A percentile compares a stretch with the other conserved stretches of the same genome.
Conservation (phyloP, 2,888 invertebrate species). For the Drosophila meridiana region DNA sequence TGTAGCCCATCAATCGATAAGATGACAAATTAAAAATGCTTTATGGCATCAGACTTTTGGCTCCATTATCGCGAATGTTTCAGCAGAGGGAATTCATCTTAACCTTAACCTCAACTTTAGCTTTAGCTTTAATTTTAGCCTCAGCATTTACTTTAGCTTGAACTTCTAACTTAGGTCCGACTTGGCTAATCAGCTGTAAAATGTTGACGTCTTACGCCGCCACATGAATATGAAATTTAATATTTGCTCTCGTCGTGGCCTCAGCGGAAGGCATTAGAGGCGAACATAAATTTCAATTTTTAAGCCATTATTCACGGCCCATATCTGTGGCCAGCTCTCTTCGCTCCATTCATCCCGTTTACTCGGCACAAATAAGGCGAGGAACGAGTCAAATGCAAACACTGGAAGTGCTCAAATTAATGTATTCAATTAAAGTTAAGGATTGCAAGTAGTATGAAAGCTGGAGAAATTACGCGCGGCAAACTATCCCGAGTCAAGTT, state of each 20-base stretch:
- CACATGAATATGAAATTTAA: constrained; percentile 15
- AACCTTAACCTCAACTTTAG: background rate
- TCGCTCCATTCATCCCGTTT: background rate
- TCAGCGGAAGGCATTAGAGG: constrained; percentile 15
- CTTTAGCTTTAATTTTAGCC: background rate
- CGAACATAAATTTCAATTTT: constrained; percentile 60
- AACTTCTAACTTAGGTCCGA: constrained; percentile 1
- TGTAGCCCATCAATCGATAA: constrained; percentile 51
- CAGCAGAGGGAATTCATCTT: background rate
- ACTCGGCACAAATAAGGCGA: constrained; percentile 5
- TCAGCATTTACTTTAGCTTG: background rate
- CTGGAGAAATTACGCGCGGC: background rate
- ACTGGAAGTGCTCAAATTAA: constrained; percentile 11
- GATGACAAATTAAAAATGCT: constrained; percentile 42
- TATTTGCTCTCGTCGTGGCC: constrained; percentile 1
- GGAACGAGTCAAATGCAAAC: background rate
- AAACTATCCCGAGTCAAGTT: constrained; percentile 1
- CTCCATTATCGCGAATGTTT: constrained; percentile 5
- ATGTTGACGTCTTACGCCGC: constrained; percentile 12
- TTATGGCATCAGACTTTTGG: constrained; percentile 23
- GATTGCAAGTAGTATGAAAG: background rate
- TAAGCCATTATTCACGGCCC: constrained; percentile 42
- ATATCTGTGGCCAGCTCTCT: constrained; percentile 15
- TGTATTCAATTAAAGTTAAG: constrained; percentile 13
- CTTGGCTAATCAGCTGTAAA: constrained; percentile 41